Evolutionary conservation across 2,888 invertebrate species (phyloP).

Genomic region (Latheticus oryzae): DNA sequence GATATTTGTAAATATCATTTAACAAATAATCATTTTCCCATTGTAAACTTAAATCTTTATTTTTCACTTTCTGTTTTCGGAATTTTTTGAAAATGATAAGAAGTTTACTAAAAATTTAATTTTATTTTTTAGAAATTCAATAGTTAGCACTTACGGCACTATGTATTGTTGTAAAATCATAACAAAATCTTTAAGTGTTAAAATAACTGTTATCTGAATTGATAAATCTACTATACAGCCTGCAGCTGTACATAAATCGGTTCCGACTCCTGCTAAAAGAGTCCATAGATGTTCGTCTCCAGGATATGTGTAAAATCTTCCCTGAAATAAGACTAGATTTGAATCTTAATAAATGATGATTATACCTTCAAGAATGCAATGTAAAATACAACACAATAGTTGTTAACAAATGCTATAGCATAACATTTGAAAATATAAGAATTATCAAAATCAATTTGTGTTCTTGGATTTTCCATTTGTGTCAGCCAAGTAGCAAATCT

Average conservation of each 20-base stretch:
- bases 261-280: constrained; percentile 50
- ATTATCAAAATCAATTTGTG: constrained; percentile 59
- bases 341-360: too few species aligned
- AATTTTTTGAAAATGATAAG: too few species aligned
- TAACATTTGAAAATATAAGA: constrained; percentile 62
- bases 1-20: constrained; percentile 54
- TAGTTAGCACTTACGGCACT: constrained; percentile 25
- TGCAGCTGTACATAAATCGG: constrained; percentile 66
- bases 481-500: constrained; percentile 57
- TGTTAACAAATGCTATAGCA: constrained; percentile 60
- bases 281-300: constrained; percentile 58
- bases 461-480: constrained; percentile 62
- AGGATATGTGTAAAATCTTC: constrained; percentile 66
- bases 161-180: constrained; percentile 9
- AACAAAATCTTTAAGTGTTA: constrained; percentile 67
- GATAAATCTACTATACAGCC: constrained; percentile 71
- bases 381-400: constrained; percentile 60
- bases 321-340: too few species aligned
- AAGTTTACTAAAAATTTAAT: too few species aligned
- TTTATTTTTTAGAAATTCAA: neutral
- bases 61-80: constrained; percentile 4
- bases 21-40: constrained; percentile 63
- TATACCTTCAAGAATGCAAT: constrained; percentile 63
- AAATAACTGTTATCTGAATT: constrained; percentile 70
- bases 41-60: constrained; percentile 33